Conservation (phyloP, 2,113 vertebrate genomes). For the Tamias sibiricus region DNA sequence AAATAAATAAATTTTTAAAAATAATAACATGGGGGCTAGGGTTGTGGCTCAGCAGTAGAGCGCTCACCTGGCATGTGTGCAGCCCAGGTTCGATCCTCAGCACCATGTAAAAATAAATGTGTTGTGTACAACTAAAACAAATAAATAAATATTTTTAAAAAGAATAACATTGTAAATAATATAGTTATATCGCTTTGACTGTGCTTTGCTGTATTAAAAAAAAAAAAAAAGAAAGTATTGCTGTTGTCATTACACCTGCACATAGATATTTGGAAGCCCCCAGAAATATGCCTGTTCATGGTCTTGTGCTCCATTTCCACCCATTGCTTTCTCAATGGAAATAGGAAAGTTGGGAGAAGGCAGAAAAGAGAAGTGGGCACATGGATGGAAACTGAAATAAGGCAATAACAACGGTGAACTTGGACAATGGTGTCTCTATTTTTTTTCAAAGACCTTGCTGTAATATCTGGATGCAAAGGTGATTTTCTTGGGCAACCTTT, state of each 20-base stretch:
- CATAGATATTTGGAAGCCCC: not conserved
- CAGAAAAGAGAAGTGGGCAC: not conserved
- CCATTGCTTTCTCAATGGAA: not conserved
- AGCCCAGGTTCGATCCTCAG: no score
- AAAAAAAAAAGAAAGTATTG: not conserved
- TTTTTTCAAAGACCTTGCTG: not conserved
- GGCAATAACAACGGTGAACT: not conserved
- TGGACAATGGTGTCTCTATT: not conserved
- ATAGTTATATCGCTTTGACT: no score
- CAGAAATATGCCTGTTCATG: not conserved
- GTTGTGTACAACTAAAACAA: no score
- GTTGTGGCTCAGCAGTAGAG: no score
- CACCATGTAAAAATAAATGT: no score
- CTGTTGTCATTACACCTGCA: not conserved
- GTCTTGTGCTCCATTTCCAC: not conserved
- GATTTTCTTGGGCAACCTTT: not conserved
- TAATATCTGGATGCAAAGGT: not conserved
- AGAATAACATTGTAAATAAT: no score
- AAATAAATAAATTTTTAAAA: no score
- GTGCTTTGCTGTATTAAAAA: no score
- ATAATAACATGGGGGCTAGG: no score
- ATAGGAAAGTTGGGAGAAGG: not conserved
- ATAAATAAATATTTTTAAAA: no score
- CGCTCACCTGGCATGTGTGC: no score
- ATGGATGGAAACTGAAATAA: not conserved